Conservation (phyloP, 1,140 invertebrate species). For the Grapholita molesta region DNA sequence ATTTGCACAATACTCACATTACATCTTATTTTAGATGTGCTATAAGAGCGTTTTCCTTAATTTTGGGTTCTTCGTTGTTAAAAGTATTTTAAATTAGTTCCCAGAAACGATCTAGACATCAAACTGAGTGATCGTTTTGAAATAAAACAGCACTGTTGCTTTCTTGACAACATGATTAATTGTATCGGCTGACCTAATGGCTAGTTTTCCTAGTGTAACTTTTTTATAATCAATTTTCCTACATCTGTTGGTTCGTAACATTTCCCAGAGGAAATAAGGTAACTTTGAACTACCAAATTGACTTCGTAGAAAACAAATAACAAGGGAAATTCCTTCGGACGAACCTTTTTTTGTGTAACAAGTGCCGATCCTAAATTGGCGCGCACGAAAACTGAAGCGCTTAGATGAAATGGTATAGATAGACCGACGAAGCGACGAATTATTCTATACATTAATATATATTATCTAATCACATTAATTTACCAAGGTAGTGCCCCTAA, state of each 20-base stretch:
- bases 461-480: too few relatives aligned
- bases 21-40: too few relatives aligned
- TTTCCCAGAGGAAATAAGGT: slow-evolving; percentile 15
- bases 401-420: background rate
- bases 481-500: too few relatives aligned
- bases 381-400: background rate
- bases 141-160: background rate
- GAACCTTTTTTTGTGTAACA: slow-evolving; percentile 15
- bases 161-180: background rate
- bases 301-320: slow-evolving; percentile 19
- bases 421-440: background rate
- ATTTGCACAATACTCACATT: too few relatives aligned
- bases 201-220: background rate
- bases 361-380: slow-evolving; percentile 9
- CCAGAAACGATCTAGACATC: background rate
- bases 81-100: too few relatives aligned
- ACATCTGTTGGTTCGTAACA: background rate
- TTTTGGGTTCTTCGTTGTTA: too few relatives aligned
- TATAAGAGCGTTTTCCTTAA: too few relatives aligned
- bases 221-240: slow-evolving; percentile 17
- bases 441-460: background rate
- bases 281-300: slow-evolving; percentile 20
- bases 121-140: background rate
- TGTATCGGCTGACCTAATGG: background rate
- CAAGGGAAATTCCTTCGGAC: slow-evolving; percentile 6